phyloP scores from a whole-genome alignment of 2,113 vertebrate genomes.

The Saimiri boliviensis region DNA sequence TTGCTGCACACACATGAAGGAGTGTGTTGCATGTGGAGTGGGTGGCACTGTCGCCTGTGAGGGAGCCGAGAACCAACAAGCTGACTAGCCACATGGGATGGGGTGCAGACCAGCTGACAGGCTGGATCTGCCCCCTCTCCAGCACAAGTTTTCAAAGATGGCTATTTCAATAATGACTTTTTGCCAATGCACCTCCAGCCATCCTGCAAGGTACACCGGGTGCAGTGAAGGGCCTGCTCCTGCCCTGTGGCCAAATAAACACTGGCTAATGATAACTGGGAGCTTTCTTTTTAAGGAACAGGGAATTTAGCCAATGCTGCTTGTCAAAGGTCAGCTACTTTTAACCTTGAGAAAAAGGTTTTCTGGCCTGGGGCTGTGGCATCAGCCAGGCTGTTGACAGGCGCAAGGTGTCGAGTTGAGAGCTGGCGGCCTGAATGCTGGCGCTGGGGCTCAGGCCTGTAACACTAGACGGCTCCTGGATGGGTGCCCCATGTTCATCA shows the following conservation, averaged over 20 bases:
- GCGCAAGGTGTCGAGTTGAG: conserved; percentile 69
- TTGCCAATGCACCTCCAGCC: conserved; percentile 37
- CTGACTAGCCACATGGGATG: neutral
- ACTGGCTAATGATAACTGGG: conserved; percentile 29
- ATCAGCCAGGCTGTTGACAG: conserved; percentile 64
- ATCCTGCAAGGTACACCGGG: conserved; percentile 22
- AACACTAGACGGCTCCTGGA: conserved; percentile 71
- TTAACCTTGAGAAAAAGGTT: conserved; percentile 73
- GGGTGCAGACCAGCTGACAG: conserved; percentile 5
- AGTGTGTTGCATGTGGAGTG: neutral
- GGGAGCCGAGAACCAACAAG: conserved; percentile 5
- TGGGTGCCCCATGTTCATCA: conserved; percentile 40
- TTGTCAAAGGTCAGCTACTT: conserved; percentile 77
- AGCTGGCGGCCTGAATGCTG: conserved; percentile 64
- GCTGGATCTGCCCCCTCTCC: conserved; percentile 38
- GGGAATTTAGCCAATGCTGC: conserved; percentile 61
- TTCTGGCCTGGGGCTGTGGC: conserved; percentile 50
- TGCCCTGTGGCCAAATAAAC: conserved; percentile 59
- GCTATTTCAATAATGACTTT: conserved; percentile 72
- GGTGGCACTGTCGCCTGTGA: conserved; percentile 11
- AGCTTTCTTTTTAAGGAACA: conserved; percentile 72
- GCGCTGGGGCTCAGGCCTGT: conserved; percentile 8
- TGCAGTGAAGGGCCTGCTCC: neutral
- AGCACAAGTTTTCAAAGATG: conserved; percentile 53
- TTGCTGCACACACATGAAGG: neutral